Evolutionary conservation across 2,113 vertebrate species (phyloP).

Genomic region (Forbesichthys papilliferus): DNA sequence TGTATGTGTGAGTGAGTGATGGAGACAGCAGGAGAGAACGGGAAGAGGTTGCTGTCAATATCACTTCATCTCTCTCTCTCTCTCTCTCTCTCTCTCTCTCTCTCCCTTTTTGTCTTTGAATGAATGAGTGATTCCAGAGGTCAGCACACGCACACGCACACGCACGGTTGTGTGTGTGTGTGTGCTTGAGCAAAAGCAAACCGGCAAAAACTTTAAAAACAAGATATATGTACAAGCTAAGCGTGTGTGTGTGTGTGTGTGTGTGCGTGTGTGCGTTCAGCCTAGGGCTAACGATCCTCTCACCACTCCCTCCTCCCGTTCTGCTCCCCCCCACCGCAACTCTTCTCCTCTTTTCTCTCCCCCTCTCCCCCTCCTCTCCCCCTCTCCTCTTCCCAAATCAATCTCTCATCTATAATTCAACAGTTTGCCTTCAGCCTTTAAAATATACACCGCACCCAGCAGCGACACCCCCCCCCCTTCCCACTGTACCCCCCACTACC

Average conservation of each 20-base stretch:
- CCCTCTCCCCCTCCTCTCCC: background rate
- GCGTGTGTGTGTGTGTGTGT: conserved; percentile 27
- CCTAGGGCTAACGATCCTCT: too few relatives aligned
- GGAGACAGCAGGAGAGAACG: too few relatives aligned
- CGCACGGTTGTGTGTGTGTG: background rate
- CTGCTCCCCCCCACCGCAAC: conserved; percentile 24
- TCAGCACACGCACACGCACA: conserved; percentile 30
- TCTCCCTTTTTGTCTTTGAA: background rate
- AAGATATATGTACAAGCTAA: background rate
- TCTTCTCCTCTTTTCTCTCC: conserved; percentile 3
- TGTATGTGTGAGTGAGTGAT: too few relatives aligned
- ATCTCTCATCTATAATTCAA: conserved; percentile 77
- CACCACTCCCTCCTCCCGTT: background rate
- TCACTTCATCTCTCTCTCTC: background rate
- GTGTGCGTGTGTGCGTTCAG: conserved; percentile 23
- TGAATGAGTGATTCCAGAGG: background rate
- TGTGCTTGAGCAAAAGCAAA: background rate
- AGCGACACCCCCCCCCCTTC: too few relatives aligned
- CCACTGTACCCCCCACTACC: too few relatives aligned
- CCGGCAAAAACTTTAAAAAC: background rate
- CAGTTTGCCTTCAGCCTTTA: conserved; percentile 65
- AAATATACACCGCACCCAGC: too few relatives aligned
- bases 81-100: background rate
- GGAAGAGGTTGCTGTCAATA: background rate
- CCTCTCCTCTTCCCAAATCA: conserved; percentile 59